A percentile compares a stretch with the other conserved stretches of the same genome.
phyloP scores from a whole-genome alignment of 1,140 invertebrate genomes.

The Spodoptera litura region DNA sequence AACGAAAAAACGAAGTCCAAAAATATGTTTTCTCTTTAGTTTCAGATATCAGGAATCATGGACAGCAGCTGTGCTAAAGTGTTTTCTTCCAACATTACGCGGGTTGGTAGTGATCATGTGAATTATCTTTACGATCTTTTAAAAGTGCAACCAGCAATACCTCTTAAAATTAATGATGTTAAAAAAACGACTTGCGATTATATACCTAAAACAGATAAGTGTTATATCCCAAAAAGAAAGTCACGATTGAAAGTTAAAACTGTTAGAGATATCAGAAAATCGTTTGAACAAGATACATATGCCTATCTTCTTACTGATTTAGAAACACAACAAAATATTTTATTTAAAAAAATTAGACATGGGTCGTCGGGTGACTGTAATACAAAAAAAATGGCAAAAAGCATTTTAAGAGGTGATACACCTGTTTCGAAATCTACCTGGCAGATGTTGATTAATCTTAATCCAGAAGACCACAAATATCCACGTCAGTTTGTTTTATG shows the following conservation, averaged over 20 bases:
- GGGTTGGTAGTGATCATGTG: conserved; percentile 57
- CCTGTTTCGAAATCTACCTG: conserved; percentile 72
- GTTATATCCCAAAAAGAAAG: conserved; percentile 75
- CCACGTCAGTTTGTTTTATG: conserved; percentile 72
- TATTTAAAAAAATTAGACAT: conserved; percentile 74
- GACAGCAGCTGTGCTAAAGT: conserved; percentile 65
- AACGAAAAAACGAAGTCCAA: neutral
- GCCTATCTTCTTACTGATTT: conserved; percentile 65
- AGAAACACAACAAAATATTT: conserved; percentile 70
- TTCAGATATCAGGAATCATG: conserved; percentile 61
- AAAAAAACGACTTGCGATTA: conserved; percentile 62
- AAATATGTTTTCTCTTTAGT: conserved; percentile 38
- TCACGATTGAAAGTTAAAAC: conserved; percentile 74
- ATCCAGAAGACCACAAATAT: conserved; percentile 66
- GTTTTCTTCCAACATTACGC: conserved; percentile 68
- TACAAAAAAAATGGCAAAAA: conserved; percentile 69
- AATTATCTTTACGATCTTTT: conserved; percentile 73
- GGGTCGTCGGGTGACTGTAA: conserved; percentile 68
- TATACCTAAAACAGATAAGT: conserved; percentile 69
- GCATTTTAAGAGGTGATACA: conserved; percentile 62
- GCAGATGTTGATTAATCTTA: conserved; percentile 80
- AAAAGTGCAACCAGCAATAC: conserved; percentile 62
- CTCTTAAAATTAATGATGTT: conserved; percentile 49
- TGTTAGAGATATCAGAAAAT: conserved; percentile 70
- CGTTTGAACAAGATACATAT: conserved; percentile 71